Evolutionary conservation across 2,888 invertebrate genomes (phyloP).

Genomic region (Bombylius discolor): DNA sequence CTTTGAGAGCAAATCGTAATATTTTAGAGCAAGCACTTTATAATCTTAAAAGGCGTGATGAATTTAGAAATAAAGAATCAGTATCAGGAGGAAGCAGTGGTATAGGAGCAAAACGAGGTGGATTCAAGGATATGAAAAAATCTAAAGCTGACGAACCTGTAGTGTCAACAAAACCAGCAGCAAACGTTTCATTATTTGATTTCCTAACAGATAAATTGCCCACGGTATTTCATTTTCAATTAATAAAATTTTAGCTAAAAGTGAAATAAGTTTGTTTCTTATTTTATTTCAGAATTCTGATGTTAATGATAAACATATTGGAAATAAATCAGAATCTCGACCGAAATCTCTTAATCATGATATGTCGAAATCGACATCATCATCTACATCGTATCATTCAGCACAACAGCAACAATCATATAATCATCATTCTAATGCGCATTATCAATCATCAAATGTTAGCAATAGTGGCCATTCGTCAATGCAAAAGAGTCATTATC

Average conservation of each 20-base stretch:
- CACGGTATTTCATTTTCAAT: constrained; percentile 10
- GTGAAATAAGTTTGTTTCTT: background rate
- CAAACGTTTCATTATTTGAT: constrained; percentile 67
- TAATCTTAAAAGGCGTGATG: constrained; percentile 47
- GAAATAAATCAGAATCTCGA: background rate
- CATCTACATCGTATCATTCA: background rate
- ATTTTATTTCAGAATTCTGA: constrained; percentile 2
- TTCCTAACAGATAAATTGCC: constrained; percentile 66
- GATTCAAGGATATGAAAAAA: constrained; percentile 6
- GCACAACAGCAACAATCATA: background rate
- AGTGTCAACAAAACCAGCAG: constrained; percentile 56
- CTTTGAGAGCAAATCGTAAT: constrained; percentile 55
- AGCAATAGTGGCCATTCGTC: constrained; percentile 5
- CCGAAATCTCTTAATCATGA: background rate
- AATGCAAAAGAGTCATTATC: constrained; percentile 7
- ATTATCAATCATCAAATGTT: constrained; percentile 7
- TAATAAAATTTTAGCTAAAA: background rate
- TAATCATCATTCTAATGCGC: constrained; percentile 1
- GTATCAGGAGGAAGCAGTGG: constrained; percentile 11
- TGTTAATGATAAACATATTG: background rate
- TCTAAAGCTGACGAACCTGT: constrained; percentile 42
- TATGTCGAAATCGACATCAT: background rate
- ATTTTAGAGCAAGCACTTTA: constrained; percentile 60
- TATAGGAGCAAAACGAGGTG: constrained; percentile 12
- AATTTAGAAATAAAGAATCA: constrained; percentile 28